Conservation (phyloP, 2,888 invertebrate genomes). For the Drosophila histrio region DNA sequence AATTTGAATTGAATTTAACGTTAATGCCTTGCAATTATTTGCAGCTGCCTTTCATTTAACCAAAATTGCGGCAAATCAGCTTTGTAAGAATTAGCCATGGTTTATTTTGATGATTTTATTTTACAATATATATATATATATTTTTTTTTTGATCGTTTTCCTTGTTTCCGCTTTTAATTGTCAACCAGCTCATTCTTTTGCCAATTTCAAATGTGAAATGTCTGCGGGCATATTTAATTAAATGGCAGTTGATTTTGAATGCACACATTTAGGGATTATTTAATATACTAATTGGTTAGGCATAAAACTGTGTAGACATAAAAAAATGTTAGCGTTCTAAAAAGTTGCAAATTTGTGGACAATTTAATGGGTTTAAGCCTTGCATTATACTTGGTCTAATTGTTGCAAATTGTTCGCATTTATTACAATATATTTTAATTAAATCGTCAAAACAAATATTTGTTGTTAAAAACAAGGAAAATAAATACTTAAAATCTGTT, state of each 20-base stretch:
- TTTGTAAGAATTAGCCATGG: conserved; percentile 62
- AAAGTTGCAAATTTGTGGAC: conserved; percentile 2
- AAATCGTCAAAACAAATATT: conserved; percentile 1
- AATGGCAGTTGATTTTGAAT: conserved; percentile 26
- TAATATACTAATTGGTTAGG: conserved; percentile 35
- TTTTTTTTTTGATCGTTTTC: conserved; percentile 5
- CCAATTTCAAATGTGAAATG: conserved; percentile 27
- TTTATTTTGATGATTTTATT: conserved; percentile 42
- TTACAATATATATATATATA: conserved; percentile 18
- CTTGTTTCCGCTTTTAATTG: conserved; percentile 1
- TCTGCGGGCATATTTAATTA: conserved; percentile 43
- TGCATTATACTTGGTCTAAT: not conserved
- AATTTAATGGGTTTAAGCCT: conserved; percentile 9
- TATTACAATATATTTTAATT: not conserved
- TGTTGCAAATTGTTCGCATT: not conserved
- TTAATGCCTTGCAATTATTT: conserved; percentile 65
- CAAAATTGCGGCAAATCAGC: conserved; percentile 67
- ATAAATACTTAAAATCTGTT: not conserved
- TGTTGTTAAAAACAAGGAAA: not conserved
- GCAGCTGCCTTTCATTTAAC: conserved; percentile 46
- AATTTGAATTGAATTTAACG: conserved; percentile 52
- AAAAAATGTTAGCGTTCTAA: not conserved
- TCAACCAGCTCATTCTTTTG: conserved; percentile 10
- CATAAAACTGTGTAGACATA: not conserved
- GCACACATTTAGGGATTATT: conserved; percentile 19